Base-by-base conservation (phyloP, 2,113 vertebrate genomes). In the Butorides virescens region DNA sequence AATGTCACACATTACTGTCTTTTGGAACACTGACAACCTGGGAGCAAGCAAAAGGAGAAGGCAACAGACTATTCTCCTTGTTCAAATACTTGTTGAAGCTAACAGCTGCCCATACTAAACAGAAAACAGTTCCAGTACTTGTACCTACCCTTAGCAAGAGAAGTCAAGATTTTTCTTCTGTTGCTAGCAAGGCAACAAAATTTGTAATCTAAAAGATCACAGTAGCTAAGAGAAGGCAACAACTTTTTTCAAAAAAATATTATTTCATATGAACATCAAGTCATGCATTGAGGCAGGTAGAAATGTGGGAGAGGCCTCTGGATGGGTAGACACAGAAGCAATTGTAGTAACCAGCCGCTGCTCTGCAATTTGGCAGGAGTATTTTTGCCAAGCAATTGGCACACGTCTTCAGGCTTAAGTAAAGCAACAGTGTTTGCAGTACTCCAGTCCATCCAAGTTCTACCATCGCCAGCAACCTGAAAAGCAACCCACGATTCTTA, bases 351-450 rank as follows among this genome's bases (percentile, higher is more conserved):
- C 5, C 18, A 56, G 20, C 2, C 59, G 27, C 29, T 59, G 47
- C 44, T 76, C 50, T 47, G 39, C 29, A 72, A 34, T 71, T 70
- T 68, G 22, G 13, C 15, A 67, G 42, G 4, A 61, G 19, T 16
- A 58, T 5, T 81, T 87, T 74, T 80, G 15, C 39, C 34, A 73
- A 74, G 17, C 34, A 73, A 56, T 0, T 39, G 17, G 17, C 59
- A 65, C 0, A 0, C 50, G 15, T n/a, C 30, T 65, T 81, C 8
- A 62, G 16, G 14, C 16, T 78, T 63, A 47, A 1, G 9, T 16
- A 36, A 87, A 81, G 26, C 50, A 65, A 80, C 13, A 37, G 11
- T 7, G 16, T 36, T 50, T 66, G 27, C 26, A 74, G 10, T 29
- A 49, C 18, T 84, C 18, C 8, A 63, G 52, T 22, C 16, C 34